Conservation (phyloP, 2,888 invertebrate species). For the Nomada flava region DNA sequence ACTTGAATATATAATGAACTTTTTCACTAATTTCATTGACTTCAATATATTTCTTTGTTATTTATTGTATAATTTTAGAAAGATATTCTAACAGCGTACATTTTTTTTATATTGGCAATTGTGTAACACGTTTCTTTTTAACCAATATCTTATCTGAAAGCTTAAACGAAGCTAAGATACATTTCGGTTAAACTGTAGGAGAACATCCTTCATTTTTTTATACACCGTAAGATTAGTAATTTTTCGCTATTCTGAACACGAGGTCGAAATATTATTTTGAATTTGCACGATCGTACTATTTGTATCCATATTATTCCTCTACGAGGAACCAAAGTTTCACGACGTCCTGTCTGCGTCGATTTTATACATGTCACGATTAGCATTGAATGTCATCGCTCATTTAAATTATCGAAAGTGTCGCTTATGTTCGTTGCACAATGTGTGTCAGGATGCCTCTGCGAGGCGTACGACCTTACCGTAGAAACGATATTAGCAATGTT, state of each 20-base stretch:
- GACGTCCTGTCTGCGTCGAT: conserved; percentile 16
- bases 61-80: background rate
- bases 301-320: background rate
- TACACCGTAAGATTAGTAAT: no score
- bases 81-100: background rate
- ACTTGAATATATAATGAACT: no score
- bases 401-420: conserved; percentile 62
- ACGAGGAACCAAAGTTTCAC: background rate
- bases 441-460: conserved; percentile 38
- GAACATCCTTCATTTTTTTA: no score
- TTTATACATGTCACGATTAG: conserved; percentile 50
- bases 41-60: background rate
- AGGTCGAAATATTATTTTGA: no score
- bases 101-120: no score
- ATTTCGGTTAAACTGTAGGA: no score
- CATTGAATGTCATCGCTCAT: conserved; percentile 63
- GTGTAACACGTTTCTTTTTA: no score
- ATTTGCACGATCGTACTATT: background rate
- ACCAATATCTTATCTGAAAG: no score
- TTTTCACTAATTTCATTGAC: no score
- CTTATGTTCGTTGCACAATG: conserved; percentile 54
- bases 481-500: conserved; percentile 45
- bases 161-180: no score
- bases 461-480: conserved; percentile 29
- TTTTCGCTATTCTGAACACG: no score